phyloP scores from a whole-genome alignment of 2,113 vertebrate genomes.

The Cryptotis parvus region DNA sequence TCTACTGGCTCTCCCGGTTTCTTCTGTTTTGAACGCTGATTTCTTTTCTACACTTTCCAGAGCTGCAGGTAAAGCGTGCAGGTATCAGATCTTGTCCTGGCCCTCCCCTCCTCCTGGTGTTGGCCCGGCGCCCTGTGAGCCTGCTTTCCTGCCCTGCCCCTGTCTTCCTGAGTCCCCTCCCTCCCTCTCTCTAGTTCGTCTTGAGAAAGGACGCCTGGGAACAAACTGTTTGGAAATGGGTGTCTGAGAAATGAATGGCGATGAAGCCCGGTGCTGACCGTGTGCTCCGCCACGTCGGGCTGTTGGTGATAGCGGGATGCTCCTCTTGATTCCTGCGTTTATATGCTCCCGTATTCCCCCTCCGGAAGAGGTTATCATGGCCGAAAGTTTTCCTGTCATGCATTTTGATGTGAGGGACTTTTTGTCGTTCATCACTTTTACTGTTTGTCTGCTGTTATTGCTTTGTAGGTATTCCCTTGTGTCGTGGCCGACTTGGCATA shows the following conservation, averaged over 20 bases:
- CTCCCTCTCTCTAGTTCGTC: background rate
- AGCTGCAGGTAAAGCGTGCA: too few species aligned
- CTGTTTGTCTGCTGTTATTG: background rate
- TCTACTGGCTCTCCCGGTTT: too few species aligned
- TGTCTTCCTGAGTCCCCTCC: background rate
- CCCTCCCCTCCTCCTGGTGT: too few species aligned
- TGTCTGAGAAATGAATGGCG: conserved; percentile 13
- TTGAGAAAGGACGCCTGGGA: conserved; percentile 20
- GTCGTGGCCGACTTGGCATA: background rate
- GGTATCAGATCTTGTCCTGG: too few species aligned
- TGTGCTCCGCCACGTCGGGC: background rate
- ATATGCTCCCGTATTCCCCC: background rate
- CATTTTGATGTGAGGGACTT: too few species aligned
- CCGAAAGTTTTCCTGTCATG: background rate
- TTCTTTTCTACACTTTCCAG: too few species aligned
- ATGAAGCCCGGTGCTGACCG: background rate
- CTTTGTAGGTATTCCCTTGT: background rate
- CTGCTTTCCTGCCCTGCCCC: background rate
- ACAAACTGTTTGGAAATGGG: background rate
- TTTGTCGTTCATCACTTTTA: background rate
- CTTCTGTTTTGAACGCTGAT: too few species aligned
- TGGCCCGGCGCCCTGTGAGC: too few species aligned
- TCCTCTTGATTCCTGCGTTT: conserved; percentile 15
- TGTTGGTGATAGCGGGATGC: background rate
- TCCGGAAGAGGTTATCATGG: background rate